These are phyloP conservation scores for Drosophila percnosoma DNA, from an alignment of 2,888 invertebrate genomes.

Conservation along the genomic window DNA sequence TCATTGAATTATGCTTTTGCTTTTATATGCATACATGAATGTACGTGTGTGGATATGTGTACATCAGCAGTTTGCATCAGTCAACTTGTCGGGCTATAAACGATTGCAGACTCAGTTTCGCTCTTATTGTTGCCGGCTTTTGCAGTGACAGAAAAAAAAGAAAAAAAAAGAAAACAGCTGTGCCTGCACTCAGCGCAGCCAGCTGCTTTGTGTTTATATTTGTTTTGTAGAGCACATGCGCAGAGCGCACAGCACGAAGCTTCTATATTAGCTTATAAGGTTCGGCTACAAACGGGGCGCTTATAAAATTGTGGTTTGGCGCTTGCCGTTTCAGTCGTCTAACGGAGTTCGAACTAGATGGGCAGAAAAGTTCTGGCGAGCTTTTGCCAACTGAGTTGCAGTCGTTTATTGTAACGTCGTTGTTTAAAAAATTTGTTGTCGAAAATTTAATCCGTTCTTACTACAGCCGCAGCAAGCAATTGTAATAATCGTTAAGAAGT, in stretches of 20 bases:
- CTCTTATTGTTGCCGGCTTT: constrained; percentile 75
- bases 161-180: constrained; percentile 57
- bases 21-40: not conserved
- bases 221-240: constrained; percentile 59
- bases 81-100: constrained; percentile 27
- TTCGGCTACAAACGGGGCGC: constrained; percentile 52
- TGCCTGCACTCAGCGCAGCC: constrained; percentile 38
- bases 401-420: constrained; percentile 37
- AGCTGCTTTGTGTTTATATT: constrained; percentile 78
- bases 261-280: constrained; percentile 32
- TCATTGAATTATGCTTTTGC: constrained; percentile 33
- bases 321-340: constrained; percentile 69
- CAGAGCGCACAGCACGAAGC: constrained; percentile 51
- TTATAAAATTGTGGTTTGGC: constrained; percentile 66
- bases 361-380: constrained; percentile 64
- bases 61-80: constrained; percentile 28
- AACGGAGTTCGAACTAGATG: constrained; percentile 73
- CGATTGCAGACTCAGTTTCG: constrained; percentile 28
- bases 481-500: constrained; percentile 34
- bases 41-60: not conserved
- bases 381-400: constrained; percentile 51
- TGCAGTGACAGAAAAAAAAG: constrained; percentile 16
- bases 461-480: constrained; percentile 2
- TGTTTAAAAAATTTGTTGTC: constrained; percentile 25
- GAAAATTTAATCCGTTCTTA: constrained; percentile 13